These are phyloP conservation scores for Synanthedon andrenaeformis DNA, from an alignment of 2,888 invertebrate species.

Conservation along the genomic window DNA sequence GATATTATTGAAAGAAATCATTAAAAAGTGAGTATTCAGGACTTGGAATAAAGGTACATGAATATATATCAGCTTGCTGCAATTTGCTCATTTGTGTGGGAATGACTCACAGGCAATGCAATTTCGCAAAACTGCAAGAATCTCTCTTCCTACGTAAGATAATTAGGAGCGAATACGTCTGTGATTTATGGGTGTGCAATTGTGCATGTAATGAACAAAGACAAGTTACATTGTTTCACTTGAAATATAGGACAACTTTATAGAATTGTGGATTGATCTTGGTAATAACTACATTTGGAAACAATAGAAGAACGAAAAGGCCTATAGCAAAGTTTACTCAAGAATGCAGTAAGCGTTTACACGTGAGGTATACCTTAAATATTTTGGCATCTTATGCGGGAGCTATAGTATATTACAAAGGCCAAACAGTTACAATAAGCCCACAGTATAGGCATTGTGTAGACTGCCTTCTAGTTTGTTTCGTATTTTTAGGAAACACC, in stretches of 20 bases:
- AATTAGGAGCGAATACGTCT: constrained; percentile 12
- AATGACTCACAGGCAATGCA: not conserved
- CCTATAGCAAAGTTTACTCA: not conserved
- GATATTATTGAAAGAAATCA: too few relatives aligned
- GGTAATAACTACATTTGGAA: not conserved
- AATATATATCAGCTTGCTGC: not conserved
- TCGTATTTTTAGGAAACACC: not conserved
- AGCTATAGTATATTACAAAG: too few relatives aligned
- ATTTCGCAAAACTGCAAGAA: constrained; percentile 1
- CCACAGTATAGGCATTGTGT: too few relatives aligned
- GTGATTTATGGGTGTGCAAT: constrained; percentile 6
- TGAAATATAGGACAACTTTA: not conserved
- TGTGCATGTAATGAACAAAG: not conserved
- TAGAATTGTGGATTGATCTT: not conserved
- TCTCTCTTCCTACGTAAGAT: constrained; percentile 10
- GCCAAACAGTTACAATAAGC: too few relatives aligned
- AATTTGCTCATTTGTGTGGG: not conserved
- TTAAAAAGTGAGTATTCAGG: too few relatives aligned
- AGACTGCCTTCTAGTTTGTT: not conserved
- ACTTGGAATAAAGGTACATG: not conserved
- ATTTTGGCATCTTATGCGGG: too few relatives aligned
- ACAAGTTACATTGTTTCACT: not conserved
- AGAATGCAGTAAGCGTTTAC: too few relatives aligned
- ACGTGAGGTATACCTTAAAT: too few relatives aligned
- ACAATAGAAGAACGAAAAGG: not conserved